Evolutionary conservation across 92 coral and sea anemone species (phyloP).

Genomic region (Plumapathes pennacea): DNA sequence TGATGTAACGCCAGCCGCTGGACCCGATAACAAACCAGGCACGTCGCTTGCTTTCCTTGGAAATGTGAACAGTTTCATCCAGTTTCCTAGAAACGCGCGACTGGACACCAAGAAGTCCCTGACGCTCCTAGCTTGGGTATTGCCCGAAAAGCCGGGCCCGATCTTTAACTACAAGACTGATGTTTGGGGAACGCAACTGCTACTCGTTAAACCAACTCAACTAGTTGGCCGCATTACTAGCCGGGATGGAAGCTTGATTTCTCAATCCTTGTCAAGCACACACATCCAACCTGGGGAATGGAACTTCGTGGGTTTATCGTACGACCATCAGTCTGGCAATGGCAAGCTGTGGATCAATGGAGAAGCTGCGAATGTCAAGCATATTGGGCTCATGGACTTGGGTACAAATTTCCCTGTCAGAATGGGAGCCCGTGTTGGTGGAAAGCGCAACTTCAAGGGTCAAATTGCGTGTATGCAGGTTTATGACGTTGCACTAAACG

Average conservation of each 20-base stretch:
- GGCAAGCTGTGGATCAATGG: conserved; percentile 62
- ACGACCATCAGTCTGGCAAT: conserved; percentile 37
- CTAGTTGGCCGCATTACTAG: conserved; percentile 54
- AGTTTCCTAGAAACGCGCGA: conserved; percentile 51
- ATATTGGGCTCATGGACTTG: conserved; percentile 30
- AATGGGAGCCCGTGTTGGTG: conserved; percentile 59
- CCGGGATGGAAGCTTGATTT: conserved; percentile 19
- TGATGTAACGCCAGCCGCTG: conserved; percentile 32
- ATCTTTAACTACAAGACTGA: conserved; percentile 51
- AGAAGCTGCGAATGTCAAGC: conserved; percentile 8
- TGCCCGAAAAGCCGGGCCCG: conserved; percentile 55
- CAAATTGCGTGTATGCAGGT: conserved; percentile 22
- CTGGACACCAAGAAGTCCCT: conserved; percentile 43
- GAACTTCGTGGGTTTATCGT: conserved; percentile 60
- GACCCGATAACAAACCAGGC: conserved; percentile 27
- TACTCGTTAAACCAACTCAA: conserved; percentile 43
- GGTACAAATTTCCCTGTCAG: conserved; percentile 59
- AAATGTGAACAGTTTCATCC: conserved; percentile 49
- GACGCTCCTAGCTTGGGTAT: conserved; percentile 43
- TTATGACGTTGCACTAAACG: conserved; percentile 10
- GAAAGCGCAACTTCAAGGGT: conserved; percentile 49
- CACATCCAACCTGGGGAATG: conserved; percentile 28
- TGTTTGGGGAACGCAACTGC: conserved; percentile 61
- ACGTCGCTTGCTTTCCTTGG: conserved; percentile 48
- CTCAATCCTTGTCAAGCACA: conserved; percentile 32